Percentiles rank a stretch among this genome's conserved stretches.
phyloP scores from a whole-genome alignment of 2,888 invertebrate genomes.

The Drosophila maculinotata region DNA sequence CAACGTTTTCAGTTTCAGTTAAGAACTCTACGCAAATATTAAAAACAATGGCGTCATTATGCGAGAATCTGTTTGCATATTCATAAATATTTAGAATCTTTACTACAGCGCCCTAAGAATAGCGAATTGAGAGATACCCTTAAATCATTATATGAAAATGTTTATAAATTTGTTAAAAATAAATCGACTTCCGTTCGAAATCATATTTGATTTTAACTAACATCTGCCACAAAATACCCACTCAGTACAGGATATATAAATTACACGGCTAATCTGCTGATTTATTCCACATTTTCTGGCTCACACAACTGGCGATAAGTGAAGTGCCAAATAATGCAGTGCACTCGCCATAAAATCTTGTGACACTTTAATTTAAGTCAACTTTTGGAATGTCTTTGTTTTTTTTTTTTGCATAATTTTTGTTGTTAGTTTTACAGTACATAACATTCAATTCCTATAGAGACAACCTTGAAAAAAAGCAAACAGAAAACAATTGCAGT shows the following conservation, averaged over 20 bases:
- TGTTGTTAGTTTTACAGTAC: constrained; percentile 3
- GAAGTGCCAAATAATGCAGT: constrained; percentile 4
- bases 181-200: no score
- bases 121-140: no score
- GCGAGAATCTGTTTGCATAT: constrained; percentile 1
- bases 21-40: constrained; percentile 1
- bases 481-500: constrained; percentile 38
- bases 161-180: no score
- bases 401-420: constrained; percentile 10
- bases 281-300: constrained; percentile 29
- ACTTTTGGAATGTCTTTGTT: constrained; percentile 20
- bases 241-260: constrained; percentile 9
- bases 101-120: neutral
- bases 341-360: no score
- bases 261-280: constrained; percentile 8
- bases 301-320: constrained; percentile 15
- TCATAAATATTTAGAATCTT: constrained; percentile 7
- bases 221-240: no score
- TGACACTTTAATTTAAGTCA: no score
- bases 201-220: no score
- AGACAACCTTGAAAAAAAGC: constrained; percentile 45
- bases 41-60: neutral
- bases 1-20: constrained; percentile 14
- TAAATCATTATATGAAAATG: no score
- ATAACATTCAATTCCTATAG: constrained; percentile 23